Evolutionary conservation across 1,140 invertebrate genomes (phyloP).

Genomic region (Scaptomyza graminum): DNA sequence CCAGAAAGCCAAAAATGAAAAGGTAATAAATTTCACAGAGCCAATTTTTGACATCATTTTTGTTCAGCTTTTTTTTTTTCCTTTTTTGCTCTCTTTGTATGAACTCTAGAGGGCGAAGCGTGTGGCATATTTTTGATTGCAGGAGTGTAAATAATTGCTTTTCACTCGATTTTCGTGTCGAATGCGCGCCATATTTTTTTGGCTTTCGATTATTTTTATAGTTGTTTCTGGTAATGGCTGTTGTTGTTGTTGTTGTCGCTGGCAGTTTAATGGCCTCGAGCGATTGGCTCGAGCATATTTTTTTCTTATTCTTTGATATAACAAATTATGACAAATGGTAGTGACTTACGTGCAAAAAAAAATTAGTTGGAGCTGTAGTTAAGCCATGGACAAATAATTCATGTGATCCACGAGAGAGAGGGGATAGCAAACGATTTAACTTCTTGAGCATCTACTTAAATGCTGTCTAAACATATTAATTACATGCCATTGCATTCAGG

Average conservation of each 20-base stretch:
- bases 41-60: slow-evolving; percentile 69
- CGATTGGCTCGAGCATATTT: slow-evolving; percentile 35
- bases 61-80: slow-evolving; percentile 21
- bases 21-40: slow-evolving; percentile 75
- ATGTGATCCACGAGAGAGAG: slow-evolving; percentile 34
- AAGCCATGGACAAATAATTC: slow-evolving; percentile 49
- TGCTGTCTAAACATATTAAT: slow-evolving; percentile 26
- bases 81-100: neutral
- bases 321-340: slow-evolving; percentile 79
- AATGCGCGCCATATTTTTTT: slow-evolving; percentile 48
- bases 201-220: slow-evolving; percentile 16
- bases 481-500: slow-evolving; percentile 9
- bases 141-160: slow-evolving; percentile 80
- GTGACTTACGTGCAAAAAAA: slow-evolving; percentile 47
- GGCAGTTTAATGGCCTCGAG: slow-evolving; percentile 54
- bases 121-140: slow-evolving; percentile 73
- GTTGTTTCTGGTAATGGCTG: slow-evolving; percentile 28
- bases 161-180: slow-evolving; percentile 75
- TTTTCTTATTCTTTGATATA: slow-evolving; percentile 20
- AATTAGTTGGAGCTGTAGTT: slow-evolving; percentile 48
- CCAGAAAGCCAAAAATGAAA: slow-evolving; percentile 58
- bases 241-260: slow-evolving; percentile 37
- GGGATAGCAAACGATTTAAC: slow-evolving; percentile 26
- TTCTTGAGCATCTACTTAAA: neutral
- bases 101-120: slow-evolving; percentile 5